Evolutionary conservation across 2,888 invertebrate species (phyloP).

Genomic region (Acrobasis suavella): DNA sequence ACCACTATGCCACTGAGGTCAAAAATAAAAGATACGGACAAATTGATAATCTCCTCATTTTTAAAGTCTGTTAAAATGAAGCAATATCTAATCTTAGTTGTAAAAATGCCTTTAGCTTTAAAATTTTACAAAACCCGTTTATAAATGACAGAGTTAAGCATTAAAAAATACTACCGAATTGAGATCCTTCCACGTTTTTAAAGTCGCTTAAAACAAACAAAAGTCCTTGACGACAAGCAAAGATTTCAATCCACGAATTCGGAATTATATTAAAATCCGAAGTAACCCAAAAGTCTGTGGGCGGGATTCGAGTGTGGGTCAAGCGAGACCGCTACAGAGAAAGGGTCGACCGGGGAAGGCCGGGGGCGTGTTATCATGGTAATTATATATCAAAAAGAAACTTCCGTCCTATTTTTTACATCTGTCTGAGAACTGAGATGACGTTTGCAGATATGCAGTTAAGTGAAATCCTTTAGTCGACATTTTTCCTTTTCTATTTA

Average conservation of each 20-base stretch:
- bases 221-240: not conserved
- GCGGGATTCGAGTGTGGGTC: conserved; percentile 2
- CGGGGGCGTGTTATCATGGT: conserved; percentile 49
- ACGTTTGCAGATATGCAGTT: conserved; percentile 2
- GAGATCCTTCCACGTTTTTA: too few species aligned
- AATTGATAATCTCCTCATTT: too few species aligned
- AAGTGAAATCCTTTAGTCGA: not conserved
- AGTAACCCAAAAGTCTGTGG: conserved; percentile 11
- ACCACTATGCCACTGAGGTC: too few species aligned
- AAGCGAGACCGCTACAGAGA: conserved; percentile 41
- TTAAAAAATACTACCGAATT: too few species aligned
- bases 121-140: too few species aligned
- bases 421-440: conserved; percentile 10
- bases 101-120: too few species aligned
- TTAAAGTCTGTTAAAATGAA: too few species aligned
- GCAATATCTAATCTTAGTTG: too few species aligned
- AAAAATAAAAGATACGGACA: too few species aligned
- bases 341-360: conserved; percentile 54
- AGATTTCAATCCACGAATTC: conserved; percentile 1
- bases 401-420: conserved; percentile 14
- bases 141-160: too few species aligned
- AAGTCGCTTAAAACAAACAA: not conserved
- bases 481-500: not conserved
- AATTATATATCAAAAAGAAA: conserved; percentile 51
- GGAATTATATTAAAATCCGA: conserved; percentile 5